Percentiles rank a stretch among this genome's conserved stretches.
phyloP scores from a whole-genome alignment of 2,888 invertebrate genomes.

The Sinohyriopsis cumingii region DNA sequence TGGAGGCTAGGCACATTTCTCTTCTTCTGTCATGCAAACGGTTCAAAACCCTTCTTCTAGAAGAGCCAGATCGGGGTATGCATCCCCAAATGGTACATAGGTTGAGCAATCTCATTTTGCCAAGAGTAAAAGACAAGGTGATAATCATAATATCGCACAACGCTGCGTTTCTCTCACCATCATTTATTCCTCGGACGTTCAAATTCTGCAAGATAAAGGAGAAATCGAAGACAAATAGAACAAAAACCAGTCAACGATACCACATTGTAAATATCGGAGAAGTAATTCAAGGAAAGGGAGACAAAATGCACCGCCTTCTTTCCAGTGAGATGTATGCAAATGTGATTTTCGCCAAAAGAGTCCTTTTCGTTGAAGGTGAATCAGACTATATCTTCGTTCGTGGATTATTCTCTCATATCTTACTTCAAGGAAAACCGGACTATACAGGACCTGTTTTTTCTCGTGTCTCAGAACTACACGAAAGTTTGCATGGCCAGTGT shows the following conservation, averaged over 20 bases:
- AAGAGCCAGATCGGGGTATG: slow-evolving; percentile 16
- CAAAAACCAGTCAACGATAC: not conserved
- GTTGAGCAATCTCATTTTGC: slow-evolving; percentile 1
- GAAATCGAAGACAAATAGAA: not conserved
- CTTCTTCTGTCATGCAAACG: slow-evolving; percentile 1
- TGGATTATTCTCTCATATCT: not conserved
- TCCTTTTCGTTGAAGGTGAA: slow-evolving; percentile 10
- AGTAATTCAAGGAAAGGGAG: not conserved
- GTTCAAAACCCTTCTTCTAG: slow-evolving; percentile 9
- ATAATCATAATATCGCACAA: slow-evolving; percentile 6
- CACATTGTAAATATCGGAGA: not conserved
- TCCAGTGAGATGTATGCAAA: not conserved
- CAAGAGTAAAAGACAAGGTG: not conserved
- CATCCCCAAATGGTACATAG: slow-evolving; percentile 14
- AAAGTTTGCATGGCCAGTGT: too few species aligned
- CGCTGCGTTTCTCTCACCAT: not conserved
- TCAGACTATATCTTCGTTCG: slow-evolving; percentile 4
- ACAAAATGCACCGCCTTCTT: not conserved
- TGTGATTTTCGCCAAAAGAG: slow-evolving; percentile 4
- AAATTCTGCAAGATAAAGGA: not conserved
- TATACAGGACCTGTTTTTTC: too few species aligned
- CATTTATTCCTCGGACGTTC: not conserved
- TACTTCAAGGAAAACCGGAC: too few species aligned
- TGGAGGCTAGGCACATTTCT: slow-evolving; percentile 8
- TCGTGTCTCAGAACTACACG: too few species aligned